Conservation (phyloP, 2,113 vertebrate species). For the Phylloscopus trochilus region DNA sequence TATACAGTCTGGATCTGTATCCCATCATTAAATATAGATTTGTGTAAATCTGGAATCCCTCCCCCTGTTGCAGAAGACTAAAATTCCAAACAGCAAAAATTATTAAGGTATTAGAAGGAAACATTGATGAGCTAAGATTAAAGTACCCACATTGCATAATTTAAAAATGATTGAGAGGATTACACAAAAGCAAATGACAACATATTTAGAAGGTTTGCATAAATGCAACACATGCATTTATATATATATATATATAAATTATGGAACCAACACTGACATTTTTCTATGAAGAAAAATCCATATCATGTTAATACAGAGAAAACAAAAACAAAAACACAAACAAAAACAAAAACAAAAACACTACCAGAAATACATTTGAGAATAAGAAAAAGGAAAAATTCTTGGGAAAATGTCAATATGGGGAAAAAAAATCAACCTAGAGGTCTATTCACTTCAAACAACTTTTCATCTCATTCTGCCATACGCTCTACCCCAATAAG, state of each 20-base stretch:
- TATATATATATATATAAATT: not conserved
- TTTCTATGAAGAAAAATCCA: not conserved
- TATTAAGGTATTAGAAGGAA: not conserved
- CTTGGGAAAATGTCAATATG: not conserved
- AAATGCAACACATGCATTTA: not conserved
- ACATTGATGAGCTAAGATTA: not conserved
- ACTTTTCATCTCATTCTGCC: not conserved
- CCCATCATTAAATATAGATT: not conserved
- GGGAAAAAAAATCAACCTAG: not conserved
- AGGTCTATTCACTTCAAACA: rapidly evolving
- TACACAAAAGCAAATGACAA: not conserved
- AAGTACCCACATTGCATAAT: not conserved
- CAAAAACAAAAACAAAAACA: not conserved
- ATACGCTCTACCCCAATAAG: not conserved
- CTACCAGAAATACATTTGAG: not conserved
- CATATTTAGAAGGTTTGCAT: not conserved
- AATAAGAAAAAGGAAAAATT: not conserved
- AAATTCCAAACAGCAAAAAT: not conserved
- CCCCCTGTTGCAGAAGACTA: not conserved
- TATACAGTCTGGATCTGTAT: not conserved
- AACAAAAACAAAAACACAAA: not conserved
- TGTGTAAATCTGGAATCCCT: not conserved
- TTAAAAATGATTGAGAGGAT: not conserved
- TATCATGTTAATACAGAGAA: not conserved
- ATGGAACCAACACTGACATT: not conserved